Conservation (phyloP, 2,888 invertebrate genomes). For the Drosophila paramelanica region DNA sequence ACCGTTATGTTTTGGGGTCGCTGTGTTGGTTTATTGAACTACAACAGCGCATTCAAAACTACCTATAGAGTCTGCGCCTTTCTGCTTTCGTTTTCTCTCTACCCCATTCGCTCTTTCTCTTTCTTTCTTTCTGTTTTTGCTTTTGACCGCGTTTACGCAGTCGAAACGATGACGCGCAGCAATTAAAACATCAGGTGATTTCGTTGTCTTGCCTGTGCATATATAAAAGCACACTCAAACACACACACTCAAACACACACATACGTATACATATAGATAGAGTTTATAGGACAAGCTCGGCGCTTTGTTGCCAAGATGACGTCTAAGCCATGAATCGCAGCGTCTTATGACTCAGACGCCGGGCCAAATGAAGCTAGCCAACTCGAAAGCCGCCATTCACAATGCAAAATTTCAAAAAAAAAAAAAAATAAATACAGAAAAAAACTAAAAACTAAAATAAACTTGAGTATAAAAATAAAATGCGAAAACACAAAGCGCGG, state of each 20-base stretch:
- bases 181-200: conserved; percentile 81
- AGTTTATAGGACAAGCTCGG: conserved; percentile 25
- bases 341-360: conserved; percentile 51
- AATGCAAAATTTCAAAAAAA: conserved; percentile 22
- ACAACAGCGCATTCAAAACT: conserved; percentile 14
- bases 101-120: conserved; percentile 3
- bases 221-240: conserved; percentile 19
- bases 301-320: conserved; percentile 62
- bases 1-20: conserved; percentile 32
- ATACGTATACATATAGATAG: neutral
- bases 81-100: conserved; percentile 40
- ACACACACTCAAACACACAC: conserved; percentile 4
- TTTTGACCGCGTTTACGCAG: conserved; percentile 50
- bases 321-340: conserved; percentile 41
- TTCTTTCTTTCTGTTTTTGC: neutral
- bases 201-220: conserved; percentile 58
- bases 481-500: conserved; percentile 8
- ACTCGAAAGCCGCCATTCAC: conserved; percentile 44
- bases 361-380: conserved; percentile 19
- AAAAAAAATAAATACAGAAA: too few relatives aligned
- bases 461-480: conserved; percentile 11
- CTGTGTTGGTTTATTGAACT: conserved; percentile 51
- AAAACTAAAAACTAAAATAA: neutral
- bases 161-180: conserved; percentile 72
- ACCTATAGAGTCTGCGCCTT: conserved; percentile 22